Evolutionary conservation across 2,888 invertebrate genomes (phyloP).

Genomic region (Nomada ferruginata): DNA sequence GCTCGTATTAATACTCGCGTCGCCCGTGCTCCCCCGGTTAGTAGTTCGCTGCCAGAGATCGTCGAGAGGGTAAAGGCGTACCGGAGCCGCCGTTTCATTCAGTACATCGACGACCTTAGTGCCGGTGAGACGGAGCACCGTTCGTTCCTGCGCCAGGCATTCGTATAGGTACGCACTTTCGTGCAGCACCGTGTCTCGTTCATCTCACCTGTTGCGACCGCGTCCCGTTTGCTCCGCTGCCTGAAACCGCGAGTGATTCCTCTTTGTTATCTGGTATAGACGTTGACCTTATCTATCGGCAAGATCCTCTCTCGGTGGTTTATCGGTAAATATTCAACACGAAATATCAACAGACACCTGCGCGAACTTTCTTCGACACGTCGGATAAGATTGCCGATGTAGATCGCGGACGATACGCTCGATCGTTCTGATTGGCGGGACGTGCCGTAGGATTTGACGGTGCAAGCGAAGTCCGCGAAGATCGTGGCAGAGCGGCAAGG

Average conservation of each 20-base stretch:
- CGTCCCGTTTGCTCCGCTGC: background rate
- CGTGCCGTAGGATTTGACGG: background rate
- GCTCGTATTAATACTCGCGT: background rate
- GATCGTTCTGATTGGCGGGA: no score
- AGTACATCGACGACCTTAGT: conserved; percentile 63
- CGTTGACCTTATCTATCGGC: background rate
- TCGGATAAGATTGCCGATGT: no score
- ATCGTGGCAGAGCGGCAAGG: background rate
- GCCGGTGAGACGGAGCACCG: conserved; percentile 47
- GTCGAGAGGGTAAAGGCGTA: conserved; percentile 58
- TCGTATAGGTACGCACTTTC: conserved; percentile 46
- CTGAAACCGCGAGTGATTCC: conserved; percentile 12
- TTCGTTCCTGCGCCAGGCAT: conserved; percentile 28
- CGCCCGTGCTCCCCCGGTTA: conserved; percentile 5
- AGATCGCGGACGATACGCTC: no score
- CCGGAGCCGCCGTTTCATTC: conserved; percentile 60
- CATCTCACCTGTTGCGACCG: background rate
- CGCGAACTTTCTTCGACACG: no score
- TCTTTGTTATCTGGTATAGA: background rate
- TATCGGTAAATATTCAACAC: no score
- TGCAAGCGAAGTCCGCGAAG: background rate
- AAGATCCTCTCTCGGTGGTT: no score
- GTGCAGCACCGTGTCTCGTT: background rate
- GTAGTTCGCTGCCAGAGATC: conserved; percentile 24
- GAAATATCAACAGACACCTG: no score